Conservation (phyloP, 1,140 invertebrate species). For the Aricia agestis region DNA sequence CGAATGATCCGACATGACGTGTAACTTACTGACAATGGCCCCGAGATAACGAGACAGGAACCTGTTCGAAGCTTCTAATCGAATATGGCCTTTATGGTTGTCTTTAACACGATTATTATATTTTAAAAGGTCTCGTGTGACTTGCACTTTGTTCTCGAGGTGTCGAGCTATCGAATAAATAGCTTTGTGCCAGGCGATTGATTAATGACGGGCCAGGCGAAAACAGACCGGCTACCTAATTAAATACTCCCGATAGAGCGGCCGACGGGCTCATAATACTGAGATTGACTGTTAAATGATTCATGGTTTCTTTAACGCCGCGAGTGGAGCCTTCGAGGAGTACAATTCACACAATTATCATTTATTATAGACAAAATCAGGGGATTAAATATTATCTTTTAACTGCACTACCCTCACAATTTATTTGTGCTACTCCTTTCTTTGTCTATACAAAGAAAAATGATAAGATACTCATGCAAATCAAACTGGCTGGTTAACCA, state of each 20-base stretch:
- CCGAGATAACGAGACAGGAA: slow-evolving; percentile 69
- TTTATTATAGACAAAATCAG: neutral
- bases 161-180: slow-evolving; percentile 72
- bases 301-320: slow-evolving; percentile 24
- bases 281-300: slow-evolving; percentile 45
- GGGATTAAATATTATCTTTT: neutral
- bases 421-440: neutral
- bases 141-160: slow-evolving; percentile 68
- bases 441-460: neutral
- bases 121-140: slow-evolving; percentile 75
- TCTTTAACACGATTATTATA: slow-evolving; percentile 78
- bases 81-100: slow-evolving; percentile 74
- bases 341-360: slow-evolving; percentile 3
- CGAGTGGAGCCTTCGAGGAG: neutral
- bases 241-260: slow-evolving; percentile 56
- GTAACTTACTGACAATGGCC: slow-evolving; percentile 61
- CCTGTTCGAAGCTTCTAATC: slow-evolving; percentile 69
- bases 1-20: slow-evolving; percentile 54
- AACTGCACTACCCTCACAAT: neutral
- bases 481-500: neutral
- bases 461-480: neutral
- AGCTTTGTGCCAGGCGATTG: slow-evolving; percentile 66
- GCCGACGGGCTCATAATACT: slow-evolving; percentile 37
- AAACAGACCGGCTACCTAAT: slow-evolving; percentile 70
- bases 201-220: slow-evolving; percentile 71